Evolutionary conservation across 2,113 vertebrate species (phyloP).

Genomic region (Aptenodytes forsteri): DNA sequence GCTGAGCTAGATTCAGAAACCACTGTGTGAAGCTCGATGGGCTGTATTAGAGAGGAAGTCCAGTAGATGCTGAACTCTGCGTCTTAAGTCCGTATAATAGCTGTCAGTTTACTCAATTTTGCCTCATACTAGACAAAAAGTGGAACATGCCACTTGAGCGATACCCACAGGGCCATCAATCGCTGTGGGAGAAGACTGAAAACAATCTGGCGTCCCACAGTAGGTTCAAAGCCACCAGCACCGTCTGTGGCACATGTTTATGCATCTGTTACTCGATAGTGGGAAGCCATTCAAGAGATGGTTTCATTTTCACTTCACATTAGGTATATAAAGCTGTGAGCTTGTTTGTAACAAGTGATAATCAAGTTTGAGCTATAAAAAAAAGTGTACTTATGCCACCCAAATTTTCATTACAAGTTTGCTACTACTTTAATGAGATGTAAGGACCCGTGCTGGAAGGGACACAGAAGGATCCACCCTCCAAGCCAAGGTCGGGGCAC

Average conservation of each 20-base stretch:
- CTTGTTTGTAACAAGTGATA: constrained; percentile 30
- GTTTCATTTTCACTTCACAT: constrained; percentile 55
- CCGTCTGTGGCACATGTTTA: not conserved
- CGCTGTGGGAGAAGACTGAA: constrained; percentile 18
- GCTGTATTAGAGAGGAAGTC: not conserved
- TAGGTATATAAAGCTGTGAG: constrained; percentile 22
- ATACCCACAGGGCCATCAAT: constrained; percentile 9
- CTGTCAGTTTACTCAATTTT: not conserved
- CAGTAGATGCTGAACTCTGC: not conserved
- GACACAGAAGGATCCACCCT: not conserved
- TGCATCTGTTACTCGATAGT: constrained; percentile 20
- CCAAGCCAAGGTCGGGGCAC: not conserved
- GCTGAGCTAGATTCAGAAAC: not conserved
- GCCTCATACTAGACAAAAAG: not conserved
- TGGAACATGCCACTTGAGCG: not conserved
- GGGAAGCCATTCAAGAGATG: constrained; percentile 54
- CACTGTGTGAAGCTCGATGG: not conserved
- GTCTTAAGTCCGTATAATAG: not conserved
- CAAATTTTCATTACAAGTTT: not conserved
- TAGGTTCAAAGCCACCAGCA: constrained; percentile 12
- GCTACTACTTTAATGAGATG: not conserved
- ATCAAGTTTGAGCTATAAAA: not conserved
- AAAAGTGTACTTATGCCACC: not conserved
- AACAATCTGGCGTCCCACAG: constrained; percentile 48
- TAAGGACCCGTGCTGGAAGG: not conserved